A percentile compares a stretch with the other conserved stretches of the same genome.
Evolutionary conservation across 2,113 vertebrate species (phyloP).

Genomic region (Fulmarus glacialis): DNA sequence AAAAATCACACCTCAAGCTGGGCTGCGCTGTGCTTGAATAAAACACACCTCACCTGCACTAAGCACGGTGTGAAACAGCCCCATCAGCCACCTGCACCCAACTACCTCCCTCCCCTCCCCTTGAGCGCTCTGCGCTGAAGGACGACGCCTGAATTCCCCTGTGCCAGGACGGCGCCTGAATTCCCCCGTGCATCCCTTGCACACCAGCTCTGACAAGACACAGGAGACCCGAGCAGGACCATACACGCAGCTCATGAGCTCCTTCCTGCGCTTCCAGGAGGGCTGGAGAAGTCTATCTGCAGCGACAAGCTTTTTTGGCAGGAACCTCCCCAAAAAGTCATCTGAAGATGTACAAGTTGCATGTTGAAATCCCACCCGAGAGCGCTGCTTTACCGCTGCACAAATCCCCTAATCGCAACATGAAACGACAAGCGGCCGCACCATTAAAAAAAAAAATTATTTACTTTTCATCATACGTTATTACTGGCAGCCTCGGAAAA

Average conservation of each 20-base stretch:
- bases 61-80: background rate
- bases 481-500: background rate
- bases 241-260: fast-evolving
- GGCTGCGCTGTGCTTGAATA: background rate
- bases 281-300: background rate
- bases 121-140: fast-evolving
- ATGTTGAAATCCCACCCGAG: fast-evolving
- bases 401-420: background rate
- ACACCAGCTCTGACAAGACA: background rate
- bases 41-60: background rate
- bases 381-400: fast-evolving
- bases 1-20: background rate
- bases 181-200: background rate
- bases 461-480: background rate
- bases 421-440: fast-evolving
- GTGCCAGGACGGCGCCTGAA: background rate
- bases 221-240: background rate
- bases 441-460: background rate
- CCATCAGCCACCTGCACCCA: background rate
- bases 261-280: background rate
- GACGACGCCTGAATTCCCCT: background rate
- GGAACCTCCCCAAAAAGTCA: background rate
- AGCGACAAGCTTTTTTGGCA: background rate
- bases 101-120: background rate
- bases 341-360: background rate